phyloP scores from a whole-genome alignment of 2,888 invertebrate genomes.

The Lasius platythorax region DNA sequence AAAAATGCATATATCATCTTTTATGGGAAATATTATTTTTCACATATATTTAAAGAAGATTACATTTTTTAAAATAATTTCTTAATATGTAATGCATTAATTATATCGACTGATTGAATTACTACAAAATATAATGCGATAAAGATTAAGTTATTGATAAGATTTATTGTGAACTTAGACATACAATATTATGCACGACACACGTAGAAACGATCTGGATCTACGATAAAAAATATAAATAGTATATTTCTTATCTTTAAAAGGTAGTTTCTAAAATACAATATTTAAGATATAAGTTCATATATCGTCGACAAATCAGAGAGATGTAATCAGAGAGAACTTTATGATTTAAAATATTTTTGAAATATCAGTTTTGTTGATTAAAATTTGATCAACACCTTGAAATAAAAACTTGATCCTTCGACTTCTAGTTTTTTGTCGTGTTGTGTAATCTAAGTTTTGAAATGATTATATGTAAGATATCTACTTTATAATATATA shows the following conservation, averaged over 20 bases:
- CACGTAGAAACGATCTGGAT: too few species aligned
- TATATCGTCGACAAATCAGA: neutral
- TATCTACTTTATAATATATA: neutral
- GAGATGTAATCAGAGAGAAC: neutral
- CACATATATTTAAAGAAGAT: neutral
- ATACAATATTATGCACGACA: neutral
- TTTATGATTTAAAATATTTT: neutral
- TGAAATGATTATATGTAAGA: too few species aligned
- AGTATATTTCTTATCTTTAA: too few species aligned
- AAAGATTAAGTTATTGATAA: neutral
- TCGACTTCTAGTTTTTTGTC: neutral
- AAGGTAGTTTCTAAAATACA: neutral
- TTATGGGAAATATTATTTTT: neutral
- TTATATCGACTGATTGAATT: neutral
- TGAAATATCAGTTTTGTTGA: too few species aligned
- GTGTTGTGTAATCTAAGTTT: too few species aligned
- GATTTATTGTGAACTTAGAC: neutral
- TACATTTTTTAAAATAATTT: neutral
- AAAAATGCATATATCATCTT: conserved; percentile 1
- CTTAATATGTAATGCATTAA: neutral
- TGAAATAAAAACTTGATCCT: too few species aligned
- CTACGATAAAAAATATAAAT: neutral
- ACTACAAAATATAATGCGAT: neutral
- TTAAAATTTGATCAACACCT: too few species aligned
- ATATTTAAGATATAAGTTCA: neutral